phyloP scores from a whole-genome alignment of 1,140 invertebrate species.

The Drosophila triauraria region DNA sequence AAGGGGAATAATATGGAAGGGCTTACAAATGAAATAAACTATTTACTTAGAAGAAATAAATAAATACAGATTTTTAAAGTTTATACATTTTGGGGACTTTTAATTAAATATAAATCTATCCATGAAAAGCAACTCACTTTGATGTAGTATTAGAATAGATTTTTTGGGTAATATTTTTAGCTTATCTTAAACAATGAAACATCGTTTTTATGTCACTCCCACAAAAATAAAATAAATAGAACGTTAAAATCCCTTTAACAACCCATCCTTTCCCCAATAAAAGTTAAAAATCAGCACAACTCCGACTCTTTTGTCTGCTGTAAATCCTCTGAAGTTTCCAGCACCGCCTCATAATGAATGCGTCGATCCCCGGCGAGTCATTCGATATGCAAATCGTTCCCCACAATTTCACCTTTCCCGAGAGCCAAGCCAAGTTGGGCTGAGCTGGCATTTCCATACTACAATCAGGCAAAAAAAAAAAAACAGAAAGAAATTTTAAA shows the following conservation, averaged over 20 bases:
- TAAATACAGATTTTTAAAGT: neutral
- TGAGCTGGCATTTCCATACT: slow-evolving; percentile 34
- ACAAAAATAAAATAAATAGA: too few species aligned
- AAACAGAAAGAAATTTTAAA: slow-evolving; percentile 1
- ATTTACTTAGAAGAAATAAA: neutral
- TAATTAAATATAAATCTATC: neutral
- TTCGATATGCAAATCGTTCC: slow-evolving; percentile 33
- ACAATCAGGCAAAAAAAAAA: neutral
- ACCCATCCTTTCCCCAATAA: neutral
- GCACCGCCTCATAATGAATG: slow-evolving; percentile 18
- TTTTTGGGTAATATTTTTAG: too few species aligned
- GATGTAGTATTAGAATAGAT: too few species aligned
- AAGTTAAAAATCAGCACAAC: neutral
- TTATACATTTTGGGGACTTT: too few species aligned
- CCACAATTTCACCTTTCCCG: slow-evolving; percentile 33
- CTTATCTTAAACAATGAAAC: too few species aligned
- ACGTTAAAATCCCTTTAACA: too few species aligned
- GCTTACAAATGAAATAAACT: neutral
- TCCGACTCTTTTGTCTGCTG: neutral
- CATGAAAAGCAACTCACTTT: too few species aligned
- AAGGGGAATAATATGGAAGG: too few species aligned
- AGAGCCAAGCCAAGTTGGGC: neutral
- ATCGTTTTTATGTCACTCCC: too few species aligned
- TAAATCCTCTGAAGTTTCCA: neutral
- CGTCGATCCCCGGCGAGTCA: slow-evolving; percentile 16